Base-by-base conservation (phyloP, 2,888 invertebrate genomes). In the Volucella inanis region DNA sequence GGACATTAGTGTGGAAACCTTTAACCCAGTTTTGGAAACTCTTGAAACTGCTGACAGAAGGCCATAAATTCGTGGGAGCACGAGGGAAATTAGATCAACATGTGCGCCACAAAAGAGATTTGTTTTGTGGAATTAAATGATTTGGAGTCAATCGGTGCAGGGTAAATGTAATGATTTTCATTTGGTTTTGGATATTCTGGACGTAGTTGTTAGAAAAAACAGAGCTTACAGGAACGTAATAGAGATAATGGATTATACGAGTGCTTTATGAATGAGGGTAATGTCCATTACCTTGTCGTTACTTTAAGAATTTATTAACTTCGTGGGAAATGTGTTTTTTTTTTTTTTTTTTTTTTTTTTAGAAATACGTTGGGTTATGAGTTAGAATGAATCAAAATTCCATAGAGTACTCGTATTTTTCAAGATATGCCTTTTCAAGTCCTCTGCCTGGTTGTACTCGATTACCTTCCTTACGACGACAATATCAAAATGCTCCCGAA, bases 1-100 rank as follows among this genome's bases (percentile, higher is more conserved):
- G 75, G 65, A 80, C 70, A 71, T 84, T 84, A 79, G 84, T 84
- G 79, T 75, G 84, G 70, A 80, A 79, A 84, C 84, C 84, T 84
- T 80, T 84, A 84, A 79, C 84, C 84, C 74, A 84, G 80, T 80
- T 84, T 80, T 31, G 74, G 59, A 47, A 31, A 11, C 47, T 57
- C 75, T 75, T 75, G 70, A 65, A 64, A 50, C 59, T 31, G 79
- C 54, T 80, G 70, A 80, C 57, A 52, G 84, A 75, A 67, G 70
- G 79, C 80, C 43, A 84, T 84, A 84, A 84, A 80, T 84, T 80
- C 75, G 80, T 84, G 78, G 62, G 74, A 83, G 72, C 67, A 62
- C 52, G 14, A 45, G 31, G 31, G 59, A 65, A 84, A 84, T 80
- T 84, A 67, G 80, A 70, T 78, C 83, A 83, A 68, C 83, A 83